These are phyloP conservation scores for Neria commutata DNA, from an alignment of 2,888 invertebrate genomes.

Conservation along the genomic window DNA sequence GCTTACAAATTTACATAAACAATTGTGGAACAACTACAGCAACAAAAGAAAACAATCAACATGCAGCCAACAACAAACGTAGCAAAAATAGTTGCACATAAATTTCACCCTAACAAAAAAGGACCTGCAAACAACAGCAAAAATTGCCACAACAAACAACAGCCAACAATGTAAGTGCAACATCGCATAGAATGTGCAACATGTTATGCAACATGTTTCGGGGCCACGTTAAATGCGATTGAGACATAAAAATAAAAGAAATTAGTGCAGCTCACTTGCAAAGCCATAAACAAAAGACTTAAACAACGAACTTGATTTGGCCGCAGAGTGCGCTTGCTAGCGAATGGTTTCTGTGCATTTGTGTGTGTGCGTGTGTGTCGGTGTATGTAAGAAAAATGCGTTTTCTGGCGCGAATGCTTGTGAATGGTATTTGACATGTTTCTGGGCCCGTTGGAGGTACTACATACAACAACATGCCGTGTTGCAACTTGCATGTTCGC, in stretches of 20 bases:
- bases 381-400: too few species aligned
- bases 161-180: too few species aligned
- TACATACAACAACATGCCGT: too few species aligned
- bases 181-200: not conserved
- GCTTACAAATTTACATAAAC: not conserved
- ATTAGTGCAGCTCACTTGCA: not conserved
- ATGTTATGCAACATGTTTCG: slow-evolving; percentile 1
- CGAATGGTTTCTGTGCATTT: too few species aligned
- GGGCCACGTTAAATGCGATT: slow-evolving; percentile 1
- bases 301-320: not conserved
- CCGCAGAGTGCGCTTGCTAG: too few species aligned
- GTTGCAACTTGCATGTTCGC: too few species aligned
- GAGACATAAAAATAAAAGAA: slow-evolving; percentile 1
- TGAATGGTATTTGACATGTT: too few species aligned
- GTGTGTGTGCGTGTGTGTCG: too few species aligned
- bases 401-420: too few species aligned
- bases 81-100: not conserved
- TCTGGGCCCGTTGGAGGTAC: too few species aligned
- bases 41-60: too few species aligned
- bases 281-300: slow-evolving; percentile 1
- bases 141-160: not conserved
- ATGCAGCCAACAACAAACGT: too few species aligned
- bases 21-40: not conserved
- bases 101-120: not conserved
- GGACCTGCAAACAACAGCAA: not conserved